Evolutionary conservation across 2,888 invertebrate genomes (phyloP), one percentile per base, ranked within the genome.

Genomic region (Polylopha cassiicola): DNA sequence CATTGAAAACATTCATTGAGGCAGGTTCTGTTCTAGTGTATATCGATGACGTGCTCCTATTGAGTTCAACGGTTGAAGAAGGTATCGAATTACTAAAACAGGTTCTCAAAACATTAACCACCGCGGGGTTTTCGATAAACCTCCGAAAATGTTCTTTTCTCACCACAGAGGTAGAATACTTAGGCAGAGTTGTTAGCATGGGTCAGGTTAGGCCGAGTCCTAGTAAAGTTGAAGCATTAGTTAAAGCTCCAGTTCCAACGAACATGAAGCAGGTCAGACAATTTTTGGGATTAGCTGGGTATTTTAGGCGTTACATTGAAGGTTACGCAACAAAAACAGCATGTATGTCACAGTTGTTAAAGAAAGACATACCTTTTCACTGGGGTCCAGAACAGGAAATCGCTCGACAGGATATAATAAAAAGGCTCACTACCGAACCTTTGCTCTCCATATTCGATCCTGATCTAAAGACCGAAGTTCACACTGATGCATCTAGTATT

Each of bases 191-290:
- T 2, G 29, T 39, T 23, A 34, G 29, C n/a, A 11, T 21, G 6
- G 34, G 38, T 38, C 43, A 48, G 41, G 50, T 52, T 15, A 22
- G 47, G 18, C 52, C 51, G 26, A 42, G 43, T n/a, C 30, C 29
- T 1, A 7, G 18, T 4, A 50, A 53, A 22, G 15, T 46, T 1
- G 33, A 47, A 17, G 48, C 38, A 1, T 13, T 43, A 2, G 15
- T 32, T 2, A 18, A 33, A 1, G n/a, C 28, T 9, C 22, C 32
- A 2, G 6, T 16, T 0, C 37, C 33, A 1, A 8, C 16, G 1
- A 38, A 18, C 6, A 33, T 43, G 3, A 37, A 6, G 13, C 32
- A 28, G 21, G 26, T 31, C 6, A 17, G 17, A 1, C 20, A 17
- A 8, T 28, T 38, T 9, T 10, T 31, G 2, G 38, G 31, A 2